Percentiles rank a stretch among this genome's conserved stretches.
phyloP scores from a whole-genome alignment of 2,888 invertebrate species.

The Hedychridium roseum region DNA sequence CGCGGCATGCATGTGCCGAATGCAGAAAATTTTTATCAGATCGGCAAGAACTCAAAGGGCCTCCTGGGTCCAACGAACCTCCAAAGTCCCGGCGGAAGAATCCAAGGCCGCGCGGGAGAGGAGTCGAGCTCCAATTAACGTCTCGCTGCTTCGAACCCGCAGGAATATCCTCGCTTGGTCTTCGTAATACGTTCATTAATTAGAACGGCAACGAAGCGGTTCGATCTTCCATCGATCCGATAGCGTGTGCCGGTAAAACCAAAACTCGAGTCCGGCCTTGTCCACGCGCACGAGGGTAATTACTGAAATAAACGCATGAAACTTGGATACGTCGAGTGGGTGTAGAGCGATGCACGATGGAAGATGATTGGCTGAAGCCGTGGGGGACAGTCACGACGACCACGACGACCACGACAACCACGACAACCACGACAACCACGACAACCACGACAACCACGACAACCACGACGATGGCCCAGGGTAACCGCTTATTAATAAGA shows the following conservation, averaged over 20 bases:
- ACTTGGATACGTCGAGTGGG: too few species aligned
- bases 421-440: neutral
- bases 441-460: too few species aligned
- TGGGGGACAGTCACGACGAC: slow-evolving; percentile 1
- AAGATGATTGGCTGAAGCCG: neutral
- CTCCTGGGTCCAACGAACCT: too few species aligned
- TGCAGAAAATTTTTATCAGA: slow-evolving; percentile 48
- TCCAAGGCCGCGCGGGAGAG: slow-evolving; percentile 22
- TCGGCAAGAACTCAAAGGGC: slow-evolving; percentile 30
- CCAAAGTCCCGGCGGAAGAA: slow-evolving; percentile 22
- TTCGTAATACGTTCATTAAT: too few species aligned
- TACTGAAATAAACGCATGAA: too few species aligned
- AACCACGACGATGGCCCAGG: neutral
- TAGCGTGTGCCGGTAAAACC: neutral
- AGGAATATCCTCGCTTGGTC: too few species aligned
- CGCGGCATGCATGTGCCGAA: slow-evolving; percentile 37
- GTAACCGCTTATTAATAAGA: slow-evolving; percentile 33
- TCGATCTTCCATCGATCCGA: too few species aligned
- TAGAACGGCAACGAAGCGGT: too few species aligned
- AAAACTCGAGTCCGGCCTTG: neutral
- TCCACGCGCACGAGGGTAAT: neutral
- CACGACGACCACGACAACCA: too few species aligned
- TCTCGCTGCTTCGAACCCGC: too few species aligned
- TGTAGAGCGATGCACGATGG: too few species aligned
- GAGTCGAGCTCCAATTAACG: too few species aligned